phyloP scores from a whole-genome alignment of 2,888 invertebrate genomes.

The Eudemis profundana region DNA sequence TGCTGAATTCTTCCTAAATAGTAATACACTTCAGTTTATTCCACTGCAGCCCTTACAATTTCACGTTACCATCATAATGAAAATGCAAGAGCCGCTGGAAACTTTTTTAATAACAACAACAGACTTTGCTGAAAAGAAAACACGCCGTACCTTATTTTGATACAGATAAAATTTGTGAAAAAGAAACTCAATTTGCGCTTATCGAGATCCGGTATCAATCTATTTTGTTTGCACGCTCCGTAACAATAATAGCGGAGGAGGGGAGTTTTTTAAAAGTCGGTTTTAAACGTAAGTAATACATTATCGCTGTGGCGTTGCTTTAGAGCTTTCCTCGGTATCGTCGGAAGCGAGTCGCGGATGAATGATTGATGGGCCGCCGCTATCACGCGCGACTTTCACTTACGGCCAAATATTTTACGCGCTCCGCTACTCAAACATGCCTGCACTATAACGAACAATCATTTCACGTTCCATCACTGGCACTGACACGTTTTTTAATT shows the following conservation, averaged over 20 bases:
- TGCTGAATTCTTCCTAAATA: no score
- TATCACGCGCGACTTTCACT: slow-evolving; percentile 75
- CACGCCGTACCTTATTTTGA: slow-evolving; percentile 51
- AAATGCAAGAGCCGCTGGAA: slow-evolving; percentile 36
- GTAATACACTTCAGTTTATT: slow-evolving; percentile 17
- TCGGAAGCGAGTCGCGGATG: slow-evolving; percentile 72
- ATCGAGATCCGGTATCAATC: slow-evolving; percentile 76
- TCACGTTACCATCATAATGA: slow-evolving; percentile 36
- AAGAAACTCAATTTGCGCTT: slow-evolving; percentile 69
- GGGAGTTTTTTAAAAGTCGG: slow-evolving; percentile 72
- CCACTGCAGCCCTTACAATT: slow-evolving; percentile 18
- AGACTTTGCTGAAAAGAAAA: slow-evolving; percentile 45
- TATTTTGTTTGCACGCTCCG: slow-evolving; percentile 75
- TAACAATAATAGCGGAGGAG: slow-evolving; percentile 64
- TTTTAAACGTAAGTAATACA: slow-evolving; percentile 82
- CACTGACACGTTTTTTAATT: neutral
- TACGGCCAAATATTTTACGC: slow-evolving; percentile 71
- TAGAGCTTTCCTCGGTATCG: slow-evolving; percentile 80
- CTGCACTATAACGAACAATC: slow-evolving; percentile 14
- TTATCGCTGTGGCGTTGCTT: slow-evolving; percentile 76
- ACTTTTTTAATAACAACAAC: slow-evolving; percentile 45
- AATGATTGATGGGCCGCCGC: slow-evolving; percentile 78
- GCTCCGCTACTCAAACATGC: slow-evolving; percentile 32
- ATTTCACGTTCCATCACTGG: slow-evolving; percentile 11
- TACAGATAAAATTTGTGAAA: slow-evolving; percentile 60